These are phyloP conservation scores for Drosophila setosimentum DNA, from an alignment of 2,888 invertebrate species.

Conservation along the genomic window DNA sequence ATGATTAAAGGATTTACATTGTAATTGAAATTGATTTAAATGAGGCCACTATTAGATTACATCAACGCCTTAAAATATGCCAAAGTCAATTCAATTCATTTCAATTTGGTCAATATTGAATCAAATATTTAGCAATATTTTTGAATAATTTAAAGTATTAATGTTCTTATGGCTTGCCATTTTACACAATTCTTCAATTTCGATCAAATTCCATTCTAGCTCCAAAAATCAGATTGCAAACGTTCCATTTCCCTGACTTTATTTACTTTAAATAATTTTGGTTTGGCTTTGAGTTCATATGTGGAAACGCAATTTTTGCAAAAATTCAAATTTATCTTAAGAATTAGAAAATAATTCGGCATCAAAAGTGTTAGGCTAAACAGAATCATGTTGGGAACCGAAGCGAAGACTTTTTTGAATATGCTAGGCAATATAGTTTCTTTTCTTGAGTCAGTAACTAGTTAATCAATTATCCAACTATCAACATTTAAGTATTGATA, in stretches of 20 bases:
- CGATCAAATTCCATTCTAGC: not conserved
- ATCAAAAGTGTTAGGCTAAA: not conserved
- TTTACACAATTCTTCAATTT: not conserved
- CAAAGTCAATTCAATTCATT: slow-evolving; percentile 29
- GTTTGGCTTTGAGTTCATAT: not conserved
- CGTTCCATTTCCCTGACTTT: not conserved
- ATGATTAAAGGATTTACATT: slow-evolving; percentile 75
- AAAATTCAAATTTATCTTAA: not conserved
- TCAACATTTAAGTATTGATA: not conserved
- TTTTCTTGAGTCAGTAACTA: too few relatives aligned
- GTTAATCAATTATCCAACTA: not conserved
- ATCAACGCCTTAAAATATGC: slow-evolving; percentile 30
- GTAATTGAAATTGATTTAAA: slow-evolving; percentile 72
- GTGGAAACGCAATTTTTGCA: not conserved
- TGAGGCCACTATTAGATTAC: slow-evolving; percentile 15
- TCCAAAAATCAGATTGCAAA: not conserved
- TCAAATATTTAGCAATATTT: not conserved
- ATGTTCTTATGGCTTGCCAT: not conserved
- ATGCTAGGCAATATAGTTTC: too few relatives aligned
- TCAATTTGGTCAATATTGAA: not conserved
- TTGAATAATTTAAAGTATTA: not conserved
- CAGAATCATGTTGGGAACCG: too few relatives aligned
- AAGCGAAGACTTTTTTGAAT: too few relatives aligned
- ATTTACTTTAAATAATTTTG: not conserved
- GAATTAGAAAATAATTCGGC: not conserved